phyloP scores from a whole-genome alignment of 1,140 invertebrate genomes.

The Arctopsyche grandis region DNA sequence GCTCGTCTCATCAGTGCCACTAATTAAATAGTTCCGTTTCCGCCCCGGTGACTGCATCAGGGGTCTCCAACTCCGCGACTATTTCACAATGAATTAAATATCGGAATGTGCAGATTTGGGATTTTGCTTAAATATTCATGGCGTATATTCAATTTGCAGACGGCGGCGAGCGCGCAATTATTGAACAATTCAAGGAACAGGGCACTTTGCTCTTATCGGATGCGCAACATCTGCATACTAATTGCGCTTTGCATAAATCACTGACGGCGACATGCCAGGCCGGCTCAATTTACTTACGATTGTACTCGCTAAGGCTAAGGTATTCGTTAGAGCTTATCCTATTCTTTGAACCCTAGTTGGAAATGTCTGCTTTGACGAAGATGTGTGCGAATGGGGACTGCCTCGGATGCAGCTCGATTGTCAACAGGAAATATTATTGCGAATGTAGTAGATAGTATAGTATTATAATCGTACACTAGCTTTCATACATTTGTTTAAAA shows the following conservation, averaged over 20 bases:
- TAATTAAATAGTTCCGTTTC: conserved; percentile 19
- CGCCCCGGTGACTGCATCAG: not conserved
- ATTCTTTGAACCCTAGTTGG: not conserved
- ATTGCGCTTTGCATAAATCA: conserved; percentile 30
- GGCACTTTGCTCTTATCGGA: conserved; percentile 37
- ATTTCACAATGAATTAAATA: no score
- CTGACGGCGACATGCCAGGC: not conserved
- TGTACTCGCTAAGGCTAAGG: not conserved
- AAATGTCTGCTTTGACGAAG: not conserved
- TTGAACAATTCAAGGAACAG: conserved; percentile 41
- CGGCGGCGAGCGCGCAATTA: conserved; percentile 32
- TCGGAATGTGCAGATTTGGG: no score
- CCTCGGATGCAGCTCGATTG: no score
- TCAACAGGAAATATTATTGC: no score
- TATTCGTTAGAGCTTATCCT: not conserved
- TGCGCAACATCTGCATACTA: conserved; percentile 38
- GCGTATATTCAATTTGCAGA: conserved; percentile 34
- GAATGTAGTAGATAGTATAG: no score
- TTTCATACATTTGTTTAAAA: no score
- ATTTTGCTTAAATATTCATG: not conserved
- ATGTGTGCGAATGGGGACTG: not conserved
- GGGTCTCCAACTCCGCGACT: not conserved
- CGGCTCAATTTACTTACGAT: not conserved
- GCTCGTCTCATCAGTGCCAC: conserved; percentile 14
- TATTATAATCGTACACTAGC: no score